Percentiles rank a stretch among this genome's conserved stretches.
Conservation (phyloP, 2,113 vertebrate species). For the Cyprinodon tularosa region DNA sequence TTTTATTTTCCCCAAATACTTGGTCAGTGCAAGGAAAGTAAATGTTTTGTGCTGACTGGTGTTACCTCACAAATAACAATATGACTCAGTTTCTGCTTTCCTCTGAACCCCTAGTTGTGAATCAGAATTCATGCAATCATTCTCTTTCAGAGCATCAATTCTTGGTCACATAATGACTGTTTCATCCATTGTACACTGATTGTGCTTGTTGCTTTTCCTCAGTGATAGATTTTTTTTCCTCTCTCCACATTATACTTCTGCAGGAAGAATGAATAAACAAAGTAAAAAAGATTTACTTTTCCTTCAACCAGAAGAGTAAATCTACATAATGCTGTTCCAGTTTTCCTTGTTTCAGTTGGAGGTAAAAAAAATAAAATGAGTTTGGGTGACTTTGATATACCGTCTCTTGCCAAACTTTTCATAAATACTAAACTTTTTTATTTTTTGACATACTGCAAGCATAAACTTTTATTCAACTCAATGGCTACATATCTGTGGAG, state of each 20-base stretch:
- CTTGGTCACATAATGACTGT: constrained; percentile 5
- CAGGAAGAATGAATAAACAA: not conserved
- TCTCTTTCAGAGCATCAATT: not conserved
- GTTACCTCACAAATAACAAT: constrained; percentile 3
- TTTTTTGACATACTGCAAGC: not conserved
- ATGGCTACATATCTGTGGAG: not conserved
- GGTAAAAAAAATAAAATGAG: no score
- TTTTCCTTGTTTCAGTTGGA: not conserved
- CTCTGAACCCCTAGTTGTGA: not conserved
- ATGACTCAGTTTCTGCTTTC: not conserved
- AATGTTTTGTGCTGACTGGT: not conserved
- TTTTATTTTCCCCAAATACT: not conserved
- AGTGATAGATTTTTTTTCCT: not conserved
- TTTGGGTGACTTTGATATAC: not conserved
- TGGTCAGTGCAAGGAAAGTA: not conserved
- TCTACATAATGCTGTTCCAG: not conserved
- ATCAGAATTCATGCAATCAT: constrained; percentile 4
- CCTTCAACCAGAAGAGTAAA: not conserved
- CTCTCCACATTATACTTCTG: not conserved
- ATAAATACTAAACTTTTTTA: not conserved
- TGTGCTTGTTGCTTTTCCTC: not conserved
- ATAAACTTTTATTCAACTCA: not conserved
- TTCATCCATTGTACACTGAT: not conserved
- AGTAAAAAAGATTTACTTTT: not conserved
- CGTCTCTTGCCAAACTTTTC: not conserved